phyloP scores from a whole-genome alignment of 2,888 invertebrate species.

The Phragmatobia fuliginosa region DNA sequence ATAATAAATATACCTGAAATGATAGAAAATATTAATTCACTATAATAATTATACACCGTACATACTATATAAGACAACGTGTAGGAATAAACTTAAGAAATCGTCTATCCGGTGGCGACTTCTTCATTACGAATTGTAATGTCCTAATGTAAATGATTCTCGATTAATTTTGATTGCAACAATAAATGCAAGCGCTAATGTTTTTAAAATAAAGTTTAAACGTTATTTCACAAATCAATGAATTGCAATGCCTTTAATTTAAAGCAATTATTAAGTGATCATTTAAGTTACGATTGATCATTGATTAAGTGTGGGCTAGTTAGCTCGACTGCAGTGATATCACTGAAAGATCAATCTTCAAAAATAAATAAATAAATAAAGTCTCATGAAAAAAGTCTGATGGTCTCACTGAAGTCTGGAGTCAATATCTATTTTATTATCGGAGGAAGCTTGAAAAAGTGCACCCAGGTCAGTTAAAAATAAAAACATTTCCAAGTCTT shows the following conservation, averaged over 20 bases:
- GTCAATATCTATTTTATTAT: too few species aligned
- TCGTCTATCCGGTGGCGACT: background rate
- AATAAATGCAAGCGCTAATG: background rate
- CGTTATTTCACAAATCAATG: background rate
- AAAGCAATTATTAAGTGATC: background rate
- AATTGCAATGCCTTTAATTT: background rate
- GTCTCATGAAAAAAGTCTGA: too few species aligned
- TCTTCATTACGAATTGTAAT: background rate
- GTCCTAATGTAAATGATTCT: background rate
- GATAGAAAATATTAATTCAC: conserved; percentile 7
- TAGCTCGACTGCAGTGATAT: too few species aligned
- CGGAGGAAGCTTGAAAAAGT: too few species aligned
- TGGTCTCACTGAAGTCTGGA: too few species aligned
- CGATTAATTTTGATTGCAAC: background rate
- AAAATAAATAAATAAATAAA: too few species aligned
- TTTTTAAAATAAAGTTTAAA: background rate
- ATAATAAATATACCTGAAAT: conserved; percentile 10
- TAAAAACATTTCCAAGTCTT: background rate
- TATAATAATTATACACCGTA: too few species aligned
- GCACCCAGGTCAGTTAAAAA: background rate
- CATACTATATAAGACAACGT: too few species aligned
- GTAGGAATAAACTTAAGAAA: background rate
- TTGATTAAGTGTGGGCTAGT: too few species aligned
- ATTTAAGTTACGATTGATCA: background rate
- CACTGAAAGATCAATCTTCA: too few species aligned